Base-by-base conservation (phyloP, 2,888 invertebrate species). In the Andrena bicolor region DNA sequence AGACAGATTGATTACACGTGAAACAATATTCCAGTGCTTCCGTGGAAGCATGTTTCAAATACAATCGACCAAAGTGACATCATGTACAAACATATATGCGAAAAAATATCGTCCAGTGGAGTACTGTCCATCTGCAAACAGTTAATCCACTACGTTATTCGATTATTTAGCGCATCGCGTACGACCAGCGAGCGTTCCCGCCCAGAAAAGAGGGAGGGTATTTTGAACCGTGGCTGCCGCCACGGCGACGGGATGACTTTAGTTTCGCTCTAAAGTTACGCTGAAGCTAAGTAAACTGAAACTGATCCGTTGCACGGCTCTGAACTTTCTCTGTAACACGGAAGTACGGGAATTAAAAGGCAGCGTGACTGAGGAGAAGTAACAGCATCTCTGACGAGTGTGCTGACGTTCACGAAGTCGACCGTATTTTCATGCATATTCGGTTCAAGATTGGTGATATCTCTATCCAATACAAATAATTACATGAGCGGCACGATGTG, bases 261-360 rank as follows among this genome's bases (percentile, higher is more conserved):
- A 28, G 32, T 60, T 58, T 26, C 49, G 49, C n/a, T 60, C 60
- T 35, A 58, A 75, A 75, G 49, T 75, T 75, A 51, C 68, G 26
- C 60, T 10, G 8, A n/a, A 51, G 60, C 32, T 69, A 60, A 75
- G 74, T 75, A 75, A 75, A 73, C 65, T 30, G 65, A 41, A 60
- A 23, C 5, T 10, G 58, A 58, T 66, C 49, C 13, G 10, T 10
- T 23, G 23, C 35, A 35, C 7, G 10, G 20, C 51, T 41, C 30
- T n/a, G 13, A 58, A 49, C 32, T 75, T 66, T 60, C 16, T 48
- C 41, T 30, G 48, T n/a, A 13, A 23, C 60, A 60, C 48, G 26
- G 26, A 60, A 60, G 32, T 20, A n/a, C 32, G 32, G 26, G 48
- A 68, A 60, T 74, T 32, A 60, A 68, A 72, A 68, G 49, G 49